Conservation (phyloP, 2,113 vertebrate species). For the Daboia siamensis region DNA sequence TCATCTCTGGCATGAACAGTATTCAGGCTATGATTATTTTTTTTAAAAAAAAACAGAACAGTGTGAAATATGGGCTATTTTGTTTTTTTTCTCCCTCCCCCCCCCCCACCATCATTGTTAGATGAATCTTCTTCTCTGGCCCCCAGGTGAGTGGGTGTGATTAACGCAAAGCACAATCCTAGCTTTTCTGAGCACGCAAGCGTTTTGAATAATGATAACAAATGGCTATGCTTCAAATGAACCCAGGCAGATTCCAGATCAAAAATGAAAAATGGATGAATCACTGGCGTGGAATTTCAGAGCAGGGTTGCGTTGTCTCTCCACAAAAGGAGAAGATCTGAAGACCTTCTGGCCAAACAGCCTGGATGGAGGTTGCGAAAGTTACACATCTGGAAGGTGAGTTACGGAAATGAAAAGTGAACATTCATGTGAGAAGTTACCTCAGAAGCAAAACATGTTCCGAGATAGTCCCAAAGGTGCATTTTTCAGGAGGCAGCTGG, state of each 20-base stretch:
- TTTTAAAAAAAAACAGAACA: constrained; percentile 18
- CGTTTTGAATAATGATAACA: constrained; percentile 31
- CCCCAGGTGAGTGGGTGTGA: not conserved
- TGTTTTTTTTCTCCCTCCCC: not conserved
- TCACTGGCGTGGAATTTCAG: not conserved
- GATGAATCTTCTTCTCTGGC: not conserved
- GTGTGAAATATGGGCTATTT: not conserved
- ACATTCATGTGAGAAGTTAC: too few species aligned
- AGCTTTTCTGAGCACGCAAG: constrained; percentile 17
- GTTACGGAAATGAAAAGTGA: too few species aligned
- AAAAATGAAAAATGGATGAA: constrained; percentile 21
- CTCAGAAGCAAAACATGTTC: too few species aligned
- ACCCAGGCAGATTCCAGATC: not conserved
- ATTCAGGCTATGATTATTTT: not conserved
- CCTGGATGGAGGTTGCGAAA: not conserved
- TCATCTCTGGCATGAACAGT: constrained; percentile 25
- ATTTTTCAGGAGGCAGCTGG: too few species aligned
- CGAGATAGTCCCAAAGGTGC: too few species aligned
- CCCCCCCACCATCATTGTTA: constrained; percentile 2
- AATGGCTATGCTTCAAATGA: constrained; percentile 21
- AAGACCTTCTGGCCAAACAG: not conserved
- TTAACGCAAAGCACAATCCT: constrained; percentile 6
- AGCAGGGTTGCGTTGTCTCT: constrained; percentile 1
- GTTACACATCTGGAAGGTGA: too few species aligned
- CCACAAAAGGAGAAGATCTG: not conserved